Evolutionary conservation across 2,797 vertebrate genomes (phyloP).

Genomic region (Pangasius djambal): DNA sequence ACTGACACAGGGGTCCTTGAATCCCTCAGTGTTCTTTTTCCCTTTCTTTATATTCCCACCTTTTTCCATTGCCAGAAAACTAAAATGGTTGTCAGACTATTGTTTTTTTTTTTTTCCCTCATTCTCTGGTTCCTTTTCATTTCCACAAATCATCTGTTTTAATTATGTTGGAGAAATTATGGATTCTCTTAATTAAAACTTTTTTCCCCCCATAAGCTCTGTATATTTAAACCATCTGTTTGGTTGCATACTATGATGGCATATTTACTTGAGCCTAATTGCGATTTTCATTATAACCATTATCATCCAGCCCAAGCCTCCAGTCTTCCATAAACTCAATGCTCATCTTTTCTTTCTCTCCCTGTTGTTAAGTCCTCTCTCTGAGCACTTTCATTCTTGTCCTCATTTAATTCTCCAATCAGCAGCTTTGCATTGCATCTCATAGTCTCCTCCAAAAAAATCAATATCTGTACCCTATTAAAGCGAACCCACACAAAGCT

Average conservation of each 20-base stretch:
- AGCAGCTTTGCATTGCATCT: conserved; percentile 51
- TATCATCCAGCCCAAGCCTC: neutral
- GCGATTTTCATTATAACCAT: neutral
- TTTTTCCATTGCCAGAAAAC: neutral
- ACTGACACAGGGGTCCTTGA: conserved; percentile 45
- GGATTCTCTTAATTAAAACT: neutral
- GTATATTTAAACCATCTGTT: neutral
- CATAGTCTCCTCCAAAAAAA: conserved; percentile 6
- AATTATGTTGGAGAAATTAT: neutral
- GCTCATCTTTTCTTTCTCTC: neutral
- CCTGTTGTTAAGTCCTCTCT: conserved; percentile 47
- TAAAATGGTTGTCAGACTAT: neutral
- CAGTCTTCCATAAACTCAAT: neutral
- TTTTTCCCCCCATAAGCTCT: neutral
- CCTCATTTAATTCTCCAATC: conserved; percentile 44
- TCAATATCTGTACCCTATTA: conserved; percentile 31
- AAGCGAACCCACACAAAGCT: conserved; percentile 15
- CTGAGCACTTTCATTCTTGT: conserved; percentile 29
- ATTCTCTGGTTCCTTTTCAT: neutral
- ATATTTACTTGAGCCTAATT: neutral
- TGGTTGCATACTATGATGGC: neutral
- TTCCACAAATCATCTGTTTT: neutral
- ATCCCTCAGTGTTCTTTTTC: conserved; percentile 14
- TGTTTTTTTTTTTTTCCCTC: neutral
- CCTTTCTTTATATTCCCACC: conserved; percentile 22